Percentiles rank a stretch among this genome's conserved stretches.
Evolutionary conservation across 2,888 invertebrate genomes (phyloP).

Genomic region (Cryptophagus acutangulus): DNA sequence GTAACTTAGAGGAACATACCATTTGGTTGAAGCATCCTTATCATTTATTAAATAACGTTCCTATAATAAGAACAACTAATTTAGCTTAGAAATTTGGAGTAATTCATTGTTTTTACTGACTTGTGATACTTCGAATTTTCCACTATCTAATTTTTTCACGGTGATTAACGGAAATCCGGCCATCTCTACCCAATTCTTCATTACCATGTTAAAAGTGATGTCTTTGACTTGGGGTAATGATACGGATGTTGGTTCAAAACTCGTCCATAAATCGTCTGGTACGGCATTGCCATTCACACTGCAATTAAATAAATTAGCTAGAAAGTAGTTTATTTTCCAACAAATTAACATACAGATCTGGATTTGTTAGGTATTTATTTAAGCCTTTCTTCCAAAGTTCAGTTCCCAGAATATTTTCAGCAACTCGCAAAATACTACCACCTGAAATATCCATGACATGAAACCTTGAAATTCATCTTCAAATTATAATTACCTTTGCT

Average conservation of each 20-base stretch:
- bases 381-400: too few relatives aligned
- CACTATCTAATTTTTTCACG: conserved; percentile 7
- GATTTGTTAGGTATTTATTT: too few relatives aligned
- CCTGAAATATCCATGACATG: too few relatives aligned
- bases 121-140: not conserved
- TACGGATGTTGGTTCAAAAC: conserved; percentile 35
- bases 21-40: conserved; percentile 33
- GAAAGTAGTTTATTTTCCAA: too few relatives aligned
- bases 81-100: not conserved
- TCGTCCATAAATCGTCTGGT: conserved; percentile 20
- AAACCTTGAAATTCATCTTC: too few relatives aligned
- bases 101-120: conserved; percentile 1
- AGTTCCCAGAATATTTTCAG: conserved; percentile 27
- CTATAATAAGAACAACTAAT: conserved; percentile 14
- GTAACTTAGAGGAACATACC: conserved; percentile 56
- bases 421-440: conserved; percentile 29
- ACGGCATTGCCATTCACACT: conserved; percentile 13
- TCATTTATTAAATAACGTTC: conserved; percentile 19
- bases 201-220: conserved; percentile 14
- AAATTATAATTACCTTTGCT: conserved; percentile 39
- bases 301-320: too few relatives aligned
- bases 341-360: too few relatives aligned
- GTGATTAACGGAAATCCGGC: conserved; percentile 24
- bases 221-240: conserved; percentile 15
- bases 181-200: conserved; percentile 22